Evolutionary conservation across 35 echinoderm and acorn worm species (phyloP), one percentile per base, ranked within the genome.

Genomic region (Strongylocentrotus purpuratus): DNA sequence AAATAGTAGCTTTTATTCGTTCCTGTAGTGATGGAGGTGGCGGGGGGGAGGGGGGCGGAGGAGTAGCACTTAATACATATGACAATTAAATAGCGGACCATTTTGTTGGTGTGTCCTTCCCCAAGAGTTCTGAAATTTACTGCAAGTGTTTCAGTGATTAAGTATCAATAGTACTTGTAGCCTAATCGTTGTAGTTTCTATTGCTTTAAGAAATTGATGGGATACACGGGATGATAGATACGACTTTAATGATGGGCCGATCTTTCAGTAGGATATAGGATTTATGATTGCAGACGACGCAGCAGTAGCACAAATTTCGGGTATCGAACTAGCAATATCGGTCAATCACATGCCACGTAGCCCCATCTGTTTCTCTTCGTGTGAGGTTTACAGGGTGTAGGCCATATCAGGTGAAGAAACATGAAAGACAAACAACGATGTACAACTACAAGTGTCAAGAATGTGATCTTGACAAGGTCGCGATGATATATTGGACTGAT

Each of bases 391-490:
- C 50, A 28, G 61, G 20, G 61, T 70, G 17, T 70, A 70, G 15
- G 61, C 61, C 61, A 70, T 70, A 70, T 22, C 61, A 70, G 61
- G 61, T 70, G 61, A 70, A 22, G 61, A 70, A 70, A 70, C 61
- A 70, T 70, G 61, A 70, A 70, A 70, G 61, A 70, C 61, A 70
- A 70, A 70, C 61, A 70, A 70, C 61, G 61, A 70, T 70, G 61
- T 70, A 22, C 61, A n/a, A n/a, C n/a, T n/a, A n/a, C n/a, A 70
- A 70, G 61, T 70, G 61, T 70, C 61, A 70, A 70, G 61, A 70
- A 70, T 70, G 61, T 25, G 61, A 70, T 70, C 18, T 70, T 22
- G 61, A 18, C 61, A 70, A 70, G 61, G 20, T 13, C 22, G 61
- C 20, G 61, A 70, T 70, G 61, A 70, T 18, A 70, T 22, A 28